Evolutionary conservation across 2,888 invertebrate genomes (phyloP).

Genomic region (Meganola albula): DNA sequence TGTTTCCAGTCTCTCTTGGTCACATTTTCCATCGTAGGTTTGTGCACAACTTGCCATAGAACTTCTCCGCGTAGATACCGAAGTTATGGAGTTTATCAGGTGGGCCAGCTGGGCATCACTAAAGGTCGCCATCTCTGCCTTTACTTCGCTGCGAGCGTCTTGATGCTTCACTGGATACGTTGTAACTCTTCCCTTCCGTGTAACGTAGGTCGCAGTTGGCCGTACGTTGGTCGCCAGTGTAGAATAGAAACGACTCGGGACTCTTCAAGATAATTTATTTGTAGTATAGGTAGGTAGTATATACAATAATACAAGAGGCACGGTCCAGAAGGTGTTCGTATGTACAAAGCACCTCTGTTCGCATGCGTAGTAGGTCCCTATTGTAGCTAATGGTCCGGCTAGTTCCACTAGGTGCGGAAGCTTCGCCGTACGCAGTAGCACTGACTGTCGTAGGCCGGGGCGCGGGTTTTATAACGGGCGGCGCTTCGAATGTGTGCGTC

Average conservation of each 20-base stretch:
- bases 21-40: conserved; percentile 9
- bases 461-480: too few relatives aligned
- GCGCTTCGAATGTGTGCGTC: too few relatives aligned
- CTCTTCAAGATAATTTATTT: background rate
- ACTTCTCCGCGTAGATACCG: background rate
- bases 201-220: background rate
- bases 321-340: background rate
- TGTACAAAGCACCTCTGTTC: too few relatives aligned
- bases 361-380: background rate
- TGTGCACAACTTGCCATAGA: conserved; percentile 1
- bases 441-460: background rate
- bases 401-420: conserved; percentile 1
- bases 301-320: background rate
- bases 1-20: conserved; percentile 13
- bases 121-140: background rate
- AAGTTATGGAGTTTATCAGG: conserved; percentile 1
- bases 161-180: conserved; percentile 1
- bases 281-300: background rate
- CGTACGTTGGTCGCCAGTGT: conserved; percentile 1
- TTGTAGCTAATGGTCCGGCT: background rate
- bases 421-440: background rate
- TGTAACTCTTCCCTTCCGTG: background rate
- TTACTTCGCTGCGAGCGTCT: background rate
- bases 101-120: background rate
- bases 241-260: background rate